Evolutionary conservation across 2,797 vertebrate species (phyloP).

Genomic region (Diglossa cyanea): DNA sequence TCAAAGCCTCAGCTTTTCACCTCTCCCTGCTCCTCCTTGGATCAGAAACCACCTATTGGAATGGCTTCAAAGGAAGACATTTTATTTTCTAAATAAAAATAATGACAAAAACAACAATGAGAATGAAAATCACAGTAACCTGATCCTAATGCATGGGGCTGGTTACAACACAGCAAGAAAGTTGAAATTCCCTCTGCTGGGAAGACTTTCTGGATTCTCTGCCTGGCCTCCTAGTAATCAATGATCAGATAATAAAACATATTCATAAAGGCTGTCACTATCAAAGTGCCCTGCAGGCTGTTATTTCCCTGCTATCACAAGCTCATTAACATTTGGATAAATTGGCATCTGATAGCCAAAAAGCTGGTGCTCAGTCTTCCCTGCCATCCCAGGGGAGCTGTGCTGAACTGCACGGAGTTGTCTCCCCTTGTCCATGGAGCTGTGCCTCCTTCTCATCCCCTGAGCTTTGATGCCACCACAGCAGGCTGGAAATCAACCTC

Average conservation of each 20-base stretch:
- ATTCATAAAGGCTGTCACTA: constrained; percentile 21
- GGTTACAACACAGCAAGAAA: not conserved
- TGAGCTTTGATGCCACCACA: not conserved
- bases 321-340: constrained; percentile 5
- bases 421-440: rapidly evolving
- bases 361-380: not conserved
- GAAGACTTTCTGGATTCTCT: not conserved
- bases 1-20: not conserved
- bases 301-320: not conserved
- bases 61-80: not conserved
- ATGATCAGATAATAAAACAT: constrained; percentile 20
- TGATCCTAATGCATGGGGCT: rapidly evolving
- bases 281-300: not conserved
- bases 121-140: not conserved
- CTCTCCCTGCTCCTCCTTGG: not conserved
- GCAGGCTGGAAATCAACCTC: not conserved
- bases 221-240: not conserved
- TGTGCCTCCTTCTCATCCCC: not conserved
- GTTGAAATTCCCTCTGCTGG: not conserved
- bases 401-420: not conserved
- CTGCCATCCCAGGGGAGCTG: not conserved
- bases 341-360: not conserved
- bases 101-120: not conserved
- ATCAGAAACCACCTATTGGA: not conserved
- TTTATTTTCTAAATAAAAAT: not conserved